Base-by-base conservation (phyloP, 2,113 vertebrate species). In the Corvus hawaiiensis region DNA sequence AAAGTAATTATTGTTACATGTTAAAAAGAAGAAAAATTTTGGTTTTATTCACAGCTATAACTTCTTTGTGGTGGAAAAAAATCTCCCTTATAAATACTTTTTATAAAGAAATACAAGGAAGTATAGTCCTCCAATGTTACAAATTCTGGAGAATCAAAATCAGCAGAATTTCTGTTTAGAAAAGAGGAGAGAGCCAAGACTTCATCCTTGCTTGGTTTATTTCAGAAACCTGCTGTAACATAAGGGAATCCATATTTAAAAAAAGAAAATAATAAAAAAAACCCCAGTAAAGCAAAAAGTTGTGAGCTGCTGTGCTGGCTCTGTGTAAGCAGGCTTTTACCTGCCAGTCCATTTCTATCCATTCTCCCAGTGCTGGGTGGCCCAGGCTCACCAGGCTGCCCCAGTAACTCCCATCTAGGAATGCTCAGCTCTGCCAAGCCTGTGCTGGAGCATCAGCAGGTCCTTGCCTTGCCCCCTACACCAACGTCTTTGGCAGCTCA, bases 331-430 rank as follows among this genome's bases (percentile, higher is more conserved):
- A 78, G 56, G 28, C 32, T 84, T 74, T 74, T 41, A 23, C 13
- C 14, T 44, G 66, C 71, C 83, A 44, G 9, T 18, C 4, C 3
- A 4, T 14, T 43, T 61, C 41, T 7, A 28, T 21, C n/a, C 21
- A 0, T 23, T 79, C 59, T 83, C 46, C 19, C 32, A 32, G 58
- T 4, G 6, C 33, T 37, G 83, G 37, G 54, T 10, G 44, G 37
- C 56, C 52, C 52, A 51, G 64, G 78, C 58, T 82, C 33, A 35
- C 48, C 73, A 46, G 64, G 72, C 24, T 26, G 13, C 49, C 37
- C 32, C 56, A 7, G 3, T 28, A 46, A 46, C 13, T 72, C 37
- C 49, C 33, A 7, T 0, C 5, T 7, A 13, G 1, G 2, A 63
- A 26, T 11, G 37, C 37, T 20, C 54, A 48, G 27, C 62, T 71